A percentile compares a stretch with the other conserved stretches of the same genome.
phyloP scores from a whole-genome alignment of 2,888 invertebrate genomes.

The Hirtodrosophila confusa region DNA sequence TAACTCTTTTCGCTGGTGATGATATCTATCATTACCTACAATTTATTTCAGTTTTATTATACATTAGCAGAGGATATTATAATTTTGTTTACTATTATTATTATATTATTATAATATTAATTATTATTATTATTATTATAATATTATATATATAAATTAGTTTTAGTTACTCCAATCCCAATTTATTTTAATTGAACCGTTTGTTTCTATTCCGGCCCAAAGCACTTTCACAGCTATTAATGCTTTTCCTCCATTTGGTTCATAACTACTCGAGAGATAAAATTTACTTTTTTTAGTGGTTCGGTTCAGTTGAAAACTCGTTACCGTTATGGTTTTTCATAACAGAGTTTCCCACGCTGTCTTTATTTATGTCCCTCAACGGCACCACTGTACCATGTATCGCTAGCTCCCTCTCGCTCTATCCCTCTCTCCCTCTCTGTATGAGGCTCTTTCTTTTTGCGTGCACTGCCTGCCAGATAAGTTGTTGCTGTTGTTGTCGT shows the following conservation, averaged over 20 bases:
- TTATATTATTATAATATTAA: too few species aligned
- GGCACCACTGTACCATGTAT: slow-evolving; percentile 57
- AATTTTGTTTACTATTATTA: too few species aligned
- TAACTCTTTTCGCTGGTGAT: too few species aligned
- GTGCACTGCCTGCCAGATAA: slow-evolving; percentile 60
- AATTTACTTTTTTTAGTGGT: slow-evolving; percentile 10
- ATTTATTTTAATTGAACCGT: too few species aligned
- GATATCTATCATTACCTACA: too few species aligned
- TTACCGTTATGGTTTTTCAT: slow-evolving; percentile 28
- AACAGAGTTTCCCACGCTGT: slow-evolving; percentile 44
- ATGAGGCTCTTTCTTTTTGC: slow-evolving; percentile 15
- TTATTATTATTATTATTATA: too few species aligned
- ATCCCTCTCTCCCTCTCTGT: not conserved
- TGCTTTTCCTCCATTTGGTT: slow-evolving; percentile 1
- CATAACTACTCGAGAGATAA: slow-evolving; percentile 18
- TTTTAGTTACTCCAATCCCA: too few species aligned
- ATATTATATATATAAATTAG: too few species aligned
- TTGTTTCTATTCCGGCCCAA: too few species aligned
- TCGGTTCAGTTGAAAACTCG: slow-evolving; percentile 15
- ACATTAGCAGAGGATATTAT: too few species aligned
- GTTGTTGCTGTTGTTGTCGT: slow-evolving; percentile 52
- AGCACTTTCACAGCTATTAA: not conserved
- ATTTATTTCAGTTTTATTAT: too few species aligned
- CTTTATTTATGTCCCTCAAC: slow-evolving; percentile 36
- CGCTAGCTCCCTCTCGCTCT: slow-evolving; percentile 12